Conservation (phyloP, 2,888 invertebrate species). For the Sinopyrophorus schimmeli region DNA sequence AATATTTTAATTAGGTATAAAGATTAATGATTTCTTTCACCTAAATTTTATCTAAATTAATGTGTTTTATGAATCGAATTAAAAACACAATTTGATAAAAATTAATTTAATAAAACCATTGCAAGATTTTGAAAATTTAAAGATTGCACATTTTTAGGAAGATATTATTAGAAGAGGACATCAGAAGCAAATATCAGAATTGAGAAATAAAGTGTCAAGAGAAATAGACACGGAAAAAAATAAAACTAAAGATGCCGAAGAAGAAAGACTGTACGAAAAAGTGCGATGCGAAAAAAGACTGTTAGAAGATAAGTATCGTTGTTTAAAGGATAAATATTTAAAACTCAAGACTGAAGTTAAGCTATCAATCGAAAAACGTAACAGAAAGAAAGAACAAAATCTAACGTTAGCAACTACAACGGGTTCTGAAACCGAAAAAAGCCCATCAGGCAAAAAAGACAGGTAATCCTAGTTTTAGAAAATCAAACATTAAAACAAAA, state of each 20-base stretch:
- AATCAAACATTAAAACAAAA: too few species aligned
- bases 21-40: not conserved
- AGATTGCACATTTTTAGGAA: conserved; percentile 58
- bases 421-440: conserved; percentile 79
- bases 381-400: conserved; percentile 65
- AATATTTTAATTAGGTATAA: not conserved
- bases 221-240: conserved; percentile 53
- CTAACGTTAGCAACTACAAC: conserved; percentile 64
- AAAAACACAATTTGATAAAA: conserved; percentile 1
- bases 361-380: conserved; percentile 74
- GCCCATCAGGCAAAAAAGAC: conserved; percentile 45
- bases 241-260: conserved; percentile 49
- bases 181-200: conserved; percentile 65
- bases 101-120: conserved; percentile 1
- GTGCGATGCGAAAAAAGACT: conserved; percentile 71
- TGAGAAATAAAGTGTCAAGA: conserved; percentile 62
- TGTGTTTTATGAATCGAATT: not conserved
- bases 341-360: conserved; percentile 80
- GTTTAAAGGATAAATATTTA: conserved; percentile 80
- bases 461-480: conserved; percentile 31
- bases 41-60: not conserved
- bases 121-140: conserved; percentile 1
- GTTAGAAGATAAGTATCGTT: conserved; percentile 76
- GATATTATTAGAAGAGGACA: conserved; percentile 70
- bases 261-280: conserved; percentile 63